Evolutionary conservation across 2,113 vertebrate genomes (phyloP).

Genomic region (Anarrhichthys ocellatus): DNA sequence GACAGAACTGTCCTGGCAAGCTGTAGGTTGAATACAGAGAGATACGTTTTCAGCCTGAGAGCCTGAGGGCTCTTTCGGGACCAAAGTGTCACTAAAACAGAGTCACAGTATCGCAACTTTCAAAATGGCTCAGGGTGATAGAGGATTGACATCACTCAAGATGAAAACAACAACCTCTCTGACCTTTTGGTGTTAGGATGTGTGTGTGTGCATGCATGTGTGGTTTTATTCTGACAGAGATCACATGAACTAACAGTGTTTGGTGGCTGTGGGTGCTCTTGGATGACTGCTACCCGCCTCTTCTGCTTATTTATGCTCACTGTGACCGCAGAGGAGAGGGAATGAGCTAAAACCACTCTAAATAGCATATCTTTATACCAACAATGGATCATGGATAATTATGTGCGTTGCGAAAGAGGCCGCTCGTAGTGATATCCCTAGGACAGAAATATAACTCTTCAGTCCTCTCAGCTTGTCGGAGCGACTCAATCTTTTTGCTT

Average conservation of each 20-base stretch:
- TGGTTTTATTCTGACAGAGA: constrained; percentile 26
- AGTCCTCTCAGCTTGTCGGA: not conserved
- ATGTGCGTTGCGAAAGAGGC: not conserved
- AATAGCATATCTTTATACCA: not conserved
- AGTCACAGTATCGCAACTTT: constrained; percentile 65
- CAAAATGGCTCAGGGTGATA: constrained; percentile 65
- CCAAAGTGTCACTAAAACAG: constrained; percentile 71
- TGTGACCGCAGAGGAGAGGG: not conserved
- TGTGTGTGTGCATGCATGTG: constrained; percentile 18
- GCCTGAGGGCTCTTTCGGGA: constrained; percentile 61
- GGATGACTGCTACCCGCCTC: not conserved
- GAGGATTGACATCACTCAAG: constrained; percentile 63
- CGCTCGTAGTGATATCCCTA: not conserved
- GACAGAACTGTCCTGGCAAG: constrained; percentile 56
- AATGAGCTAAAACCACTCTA: not conserved
- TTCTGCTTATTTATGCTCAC: constrained; percentile 2
- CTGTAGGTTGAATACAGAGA: constrained; percentile 52
- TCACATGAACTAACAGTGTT: constrained; percentile 24
- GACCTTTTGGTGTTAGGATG: constrained; percentile 54
- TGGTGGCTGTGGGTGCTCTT: constrained; percentile 7
- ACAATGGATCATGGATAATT: not conserved
- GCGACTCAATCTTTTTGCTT: not conserved
- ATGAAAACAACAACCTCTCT: constrained; percentile 70
- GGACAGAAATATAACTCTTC: not conserved
- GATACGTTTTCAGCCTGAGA: constrained; percentile 67